A percentile compares a stretch with the other conserved stretches of the same genome.
Evolutionary conservation across 2,113 vertebrate genomes (phyloP).

Genomic region (Aramus guarauna): DNA sequence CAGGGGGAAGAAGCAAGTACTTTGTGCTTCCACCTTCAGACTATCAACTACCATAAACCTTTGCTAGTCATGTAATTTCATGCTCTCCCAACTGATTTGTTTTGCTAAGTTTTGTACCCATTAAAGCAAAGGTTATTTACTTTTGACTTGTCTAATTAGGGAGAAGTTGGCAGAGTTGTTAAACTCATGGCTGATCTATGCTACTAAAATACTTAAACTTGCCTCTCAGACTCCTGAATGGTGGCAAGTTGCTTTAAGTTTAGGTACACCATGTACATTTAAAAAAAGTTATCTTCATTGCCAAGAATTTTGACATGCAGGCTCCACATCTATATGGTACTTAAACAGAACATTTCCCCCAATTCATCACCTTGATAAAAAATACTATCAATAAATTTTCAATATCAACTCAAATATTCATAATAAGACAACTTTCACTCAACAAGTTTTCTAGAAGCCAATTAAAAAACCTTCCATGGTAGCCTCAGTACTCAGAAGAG

Average conservation of each 20-base stretch:
- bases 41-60: not conserved
- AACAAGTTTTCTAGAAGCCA: not conserved
- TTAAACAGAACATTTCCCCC: not conserved
- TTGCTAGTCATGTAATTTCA: not conserved
- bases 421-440: not conserved
- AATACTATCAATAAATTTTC: not conserved
- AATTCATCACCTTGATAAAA: not conserved
- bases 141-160: not conserved
- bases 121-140: not conserved
- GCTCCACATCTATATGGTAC: not conserved
- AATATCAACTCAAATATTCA: not conserved
- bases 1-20: not conserved
- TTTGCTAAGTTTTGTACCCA: not conserved
- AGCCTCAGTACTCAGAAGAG: not conserved
- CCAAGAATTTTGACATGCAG: not conserved
- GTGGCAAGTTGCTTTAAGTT: not conserved
- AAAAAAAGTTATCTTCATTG: not conserved
- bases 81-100: not conserved
- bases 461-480: not conserved
- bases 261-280: accelerated
- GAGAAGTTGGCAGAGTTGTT: not conserved
- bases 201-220: not conserved
- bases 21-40: not conserved
- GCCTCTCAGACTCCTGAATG: not conserved
- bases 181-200: not conserved